Conservation (phyloP, 53 echinoderm and acorn worm species). For the Patiria pectinifera region DNA sequence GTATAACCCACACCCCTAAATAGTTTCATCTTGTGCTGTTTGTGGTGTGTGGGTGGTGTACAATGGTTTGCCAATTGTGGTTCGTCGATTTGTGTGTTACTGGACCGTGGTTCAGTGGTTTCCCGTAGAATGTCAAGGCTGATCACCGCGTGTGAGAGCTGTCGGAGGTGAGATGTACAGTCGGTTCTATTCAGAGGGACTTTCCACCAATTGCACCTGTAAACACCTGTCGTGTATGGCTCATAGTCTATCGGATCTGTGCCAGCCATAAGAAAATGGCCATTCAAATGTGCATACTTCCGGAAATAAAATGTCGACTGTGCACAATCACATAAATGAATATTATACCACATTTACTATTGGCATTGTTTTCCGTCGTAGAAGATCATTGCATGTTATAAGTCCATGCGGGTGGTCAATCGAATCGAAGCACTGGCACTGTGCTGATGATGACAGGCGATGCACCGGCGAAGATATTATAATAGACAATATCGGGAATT, state of each 20-base stretch:
- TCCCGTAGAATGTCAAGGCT: constrained; percentile 48
- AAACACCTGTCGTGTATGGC: neutral
- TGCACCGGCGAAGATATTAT: neutral
- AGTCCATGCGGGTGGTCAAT: too few species aligned
- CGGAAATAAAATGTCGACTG: too few species aligned
- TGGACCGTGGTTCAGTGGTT: constrained; percentile 42
- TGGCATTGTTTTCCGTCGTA: too few species aligned
- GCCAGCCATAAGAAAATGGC: too few species aligned
- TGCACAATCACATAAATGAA: too few species aligned
- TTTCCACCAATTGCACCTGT: neutral
- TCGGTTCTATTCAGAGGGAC: neutral
- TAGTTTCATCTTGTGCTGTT: neutral
- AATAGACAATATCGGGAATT: neutral
- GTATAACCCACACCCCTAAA: neutral
- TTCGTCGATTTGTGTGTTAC: neutral
- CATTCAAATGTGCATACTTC: too few species aligned
- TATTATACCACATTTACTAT: too few species aligned
- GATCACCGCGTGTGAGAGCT: neutral
- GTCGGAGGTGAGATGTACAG: neutral
- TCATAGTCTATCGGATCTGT: too few species aligned
- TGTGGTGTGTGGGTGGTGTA: neutral
- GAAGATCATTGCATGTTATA: too few species aligned
- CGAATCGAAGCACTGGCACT: too few species aligned
- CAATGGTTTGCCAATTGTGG: neutral
- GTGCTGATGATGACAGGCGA: neutral